These are phyloP conservation scores for Harpegnathos saltator DNA, from an alignment of 1,140 invertebrate species.

Conservation along the genomic window DNA sequence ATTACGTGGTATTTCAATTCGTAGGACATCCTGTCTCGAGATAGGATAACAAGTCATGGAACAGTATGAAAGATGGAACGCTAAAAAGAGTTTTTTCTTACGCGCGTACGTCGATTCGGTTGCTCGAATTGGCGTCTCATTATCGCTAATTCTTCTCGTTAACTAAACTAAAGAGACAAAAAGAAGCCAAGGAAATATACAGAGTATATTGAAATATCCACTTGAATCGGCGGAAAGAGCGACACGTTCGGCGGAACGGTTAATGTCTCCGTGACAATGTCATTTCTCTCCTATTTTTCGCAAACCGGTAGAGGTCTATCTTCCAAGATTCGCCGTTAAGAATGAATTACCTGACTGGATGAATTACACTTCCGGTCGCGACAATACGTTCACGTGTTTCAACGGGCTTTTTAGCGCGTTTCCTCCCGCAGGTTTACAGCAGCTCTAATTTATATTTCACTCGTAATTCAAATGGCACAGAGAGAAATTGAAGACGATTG, in stretches of 20 bases:
- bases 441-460: slow-evolving; percentile 47
- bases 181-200: neutral
- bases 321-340: neutral
- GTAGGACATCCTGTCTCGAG: neutral
- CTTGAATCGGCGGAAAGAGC: neutral
- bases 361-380: slow-evolving; percentile 5
- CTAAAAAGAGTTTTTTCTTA: neutral
- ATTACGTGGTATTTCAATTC: slow-evolving; percentile 15
- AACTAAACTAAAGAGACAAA: no score
- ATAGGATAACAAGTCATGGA: neutral
- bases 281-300: neutral
- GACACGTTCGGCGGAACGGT: neutral
- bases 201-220: neutral
- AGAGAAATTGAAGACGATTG: slow-evolving; percentile 31
- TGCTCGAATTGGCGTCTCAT: neutral
- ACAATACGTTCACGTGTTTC: slow-evolving; percentile 19
- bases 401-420: slow-evolving; percentile 5
- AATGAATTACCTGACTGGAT: neutral
- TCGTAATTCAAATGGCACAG: slow-evolving; percentile 37
- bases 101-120: neutral
- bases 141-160: neutral
- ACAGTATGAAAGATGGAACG: no score
- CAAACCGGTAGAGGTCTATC: neutral
- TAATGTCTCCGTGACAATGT: neutral
- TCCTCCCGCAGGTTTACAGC: no score